A percentile compares a stretch with the other conserved stretches of the same genome.
These are phyloP conservation scores for Irena cyanogastra DNA, from an alignment of 2,113 vertebrate genomes.

Conservation along the genomic window DNA sequence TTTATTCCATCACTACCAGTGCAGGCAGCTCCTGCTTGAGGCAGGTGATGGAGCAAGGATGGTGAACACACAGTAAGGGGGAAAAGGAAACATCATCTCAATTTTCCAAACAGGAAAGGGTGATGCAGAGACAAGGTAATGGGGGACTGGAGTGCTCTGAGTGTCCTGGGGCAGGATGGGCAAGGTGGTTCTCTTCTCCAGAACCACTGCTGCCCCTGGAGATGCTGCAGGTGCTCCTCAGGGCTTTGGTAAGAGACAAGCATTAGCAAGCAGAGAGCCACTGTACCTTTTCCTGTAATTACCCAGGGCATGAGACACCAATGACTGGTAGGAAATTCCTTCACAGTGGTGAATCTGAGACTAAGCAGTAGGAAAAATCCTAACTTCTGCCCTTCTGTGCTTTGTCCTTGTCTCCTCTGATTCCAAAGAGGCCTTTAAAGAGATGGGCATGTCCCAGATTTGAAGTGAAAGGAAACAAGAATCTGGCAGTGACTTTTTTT, in stretches of 20 bases:
- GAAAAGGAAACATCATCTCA: background rate
- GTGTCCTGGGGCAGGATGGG: background rate
- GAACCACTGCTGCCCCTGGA: background rate
- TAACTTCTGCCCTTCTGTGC: background rate
- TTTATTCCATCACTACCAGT: background rate
- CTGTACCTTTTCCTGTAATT: background rate
- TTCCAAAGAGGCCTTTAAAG: background rate
- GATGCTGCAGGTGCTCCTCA: background rate
- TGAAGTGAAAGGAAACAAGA: conserved; percentile 22
- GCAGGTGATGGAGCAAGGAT: background rate
- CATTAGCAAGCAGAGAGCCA: background rate
- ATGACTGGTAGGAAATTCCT: background rate
- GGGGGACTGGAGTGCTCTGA: background rate
- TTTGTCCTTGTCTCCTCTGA: background rate
- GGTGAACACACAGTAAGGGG: background rate
- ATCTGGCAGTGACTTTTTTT: background rate
- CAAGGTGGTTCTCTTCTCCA: no score
- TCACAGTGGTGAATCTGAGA: background rate
- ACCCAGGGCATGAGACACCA: fast-evolving
- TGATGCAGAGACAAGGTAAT: background rate
- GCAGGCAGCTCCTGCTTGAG: background rate
- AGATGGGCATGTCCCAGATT: background rate
- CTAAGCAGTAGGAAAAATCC: background rate
- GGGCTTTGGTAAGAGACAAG: background rate
- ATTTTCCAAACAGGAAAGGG: background rate